Base-by-base conservation (phyloP, 2,797 vertebrate genomes). In the Lithobates pipiens region DNA sequence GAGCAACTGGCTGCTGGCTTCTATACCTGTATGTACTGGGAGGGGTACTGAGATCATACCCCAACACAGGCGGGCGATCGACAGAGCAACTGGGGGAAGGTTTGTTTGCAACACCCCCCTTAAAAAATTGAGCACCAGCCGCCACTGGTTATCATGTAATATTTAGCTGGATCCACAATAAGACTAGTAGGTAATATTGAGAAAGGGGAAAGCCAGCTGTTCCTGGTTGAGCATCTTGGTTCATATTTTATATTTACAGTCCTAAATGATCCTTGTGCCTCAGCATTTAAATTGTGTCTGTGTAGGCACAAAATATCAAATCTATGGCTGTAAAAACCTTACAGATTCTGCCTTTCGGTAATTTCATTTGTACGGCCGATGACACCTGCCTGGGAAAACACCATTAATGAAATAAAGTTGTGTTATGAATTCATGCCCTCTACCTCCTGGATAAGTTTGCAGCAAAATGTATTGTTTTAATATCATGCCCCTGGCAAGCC, bases 401-500 rank as follows among this genome's bases (percentile, higher is more conserved):
- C 23, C 6, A 63, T 36, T 85, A 85, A 80, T 80, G 77, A 65
- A 39, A 42, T 67, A 50, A 67, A 80, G 39, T 76, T 79, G 23
- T 77, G 42, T 77, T 84, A 80, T 69, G 54, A 77, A 79, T 88
- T 57, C 23, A 74, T 50, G 67, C 68, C 73, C 63, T 54, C 34
- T 57, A 25, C 29, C 67, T 34, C 42, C 34, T 82, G 68, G 46
- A 9, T 84, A 74, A 46, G 46, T 76, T 70, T 86, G 46, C 42
- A 42, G 27, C 71, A 81, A 27, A 80, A 81, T 54, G 61, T 71
- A 86, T 86, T 86, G 84, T 86, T 76, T 44, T 80, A 77, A 82
- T 77, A 82, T 69, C 21, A 72, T 72, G 85, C 80, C 79, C 9
- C 27, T 36, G 50, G 74, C 74, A 77, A 86, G 70, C 39, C 76